Conservation (phyloP, 2,888 invertebrate genomes). For the Cyaniris semiargus region DNA sequence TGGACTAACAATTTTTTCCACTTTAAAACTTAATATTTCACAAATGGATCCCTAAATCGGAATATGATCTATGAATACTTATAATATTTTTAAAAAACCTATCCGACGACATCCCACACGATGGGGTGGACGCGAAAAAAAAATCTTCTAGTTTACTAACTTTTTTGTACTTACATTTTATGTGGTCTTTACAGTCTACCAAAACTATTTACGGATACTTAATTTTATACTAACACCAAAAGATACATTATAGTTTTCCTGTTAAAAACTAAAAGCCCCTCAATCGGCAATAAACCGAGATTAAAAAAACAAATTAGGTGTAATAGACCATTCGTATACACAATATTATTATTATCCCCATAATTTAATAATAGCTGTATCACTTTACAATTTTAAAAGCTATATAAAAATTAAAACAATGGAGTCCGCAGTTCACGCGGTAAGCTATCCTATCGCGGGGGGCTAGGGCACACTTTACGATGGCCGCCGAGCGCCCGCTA, state of each 20-base stretch:
- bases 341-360: not conserved
- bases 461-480: constrained; percentile 54
- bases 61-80: too few species aligned
- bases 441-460: not conserved
- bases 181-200: too few species aligned
- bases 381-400: constrained; percentile 4
- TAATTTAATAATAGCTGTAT: constrained; percentile 21
- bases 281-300: not conserved
- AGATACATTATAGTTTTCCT: not conserved
- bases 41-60: too few species aligned
- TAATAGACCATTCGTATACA: not conserved
- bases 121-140: too few species aligned
- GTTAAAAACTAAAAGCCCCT: not conserved
- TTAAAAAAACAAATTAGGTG: not conserved
- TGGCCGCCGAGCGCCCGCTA: constrained; percentile 51
- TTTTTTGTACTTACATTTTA: too few species aligned
- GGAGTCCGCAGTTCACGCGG: not conserved
- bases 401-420: constrained; percentile 23
- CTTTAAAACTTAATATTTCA: too few species aligned
- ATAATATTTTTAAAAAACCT: too few species aligned
- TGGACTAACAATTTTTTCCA: too few species aligned
- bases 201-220: not conserved
- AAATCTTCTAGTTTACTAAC: too few species aligned
- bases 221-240: not conserved
- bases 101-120: too few species aligned